Percentiles rank a stretch among this genome's conserved stretches.
Conservation (phyloP, 2,113 vertebrate genomes). For the Odocoileus hemionus region DNA sequence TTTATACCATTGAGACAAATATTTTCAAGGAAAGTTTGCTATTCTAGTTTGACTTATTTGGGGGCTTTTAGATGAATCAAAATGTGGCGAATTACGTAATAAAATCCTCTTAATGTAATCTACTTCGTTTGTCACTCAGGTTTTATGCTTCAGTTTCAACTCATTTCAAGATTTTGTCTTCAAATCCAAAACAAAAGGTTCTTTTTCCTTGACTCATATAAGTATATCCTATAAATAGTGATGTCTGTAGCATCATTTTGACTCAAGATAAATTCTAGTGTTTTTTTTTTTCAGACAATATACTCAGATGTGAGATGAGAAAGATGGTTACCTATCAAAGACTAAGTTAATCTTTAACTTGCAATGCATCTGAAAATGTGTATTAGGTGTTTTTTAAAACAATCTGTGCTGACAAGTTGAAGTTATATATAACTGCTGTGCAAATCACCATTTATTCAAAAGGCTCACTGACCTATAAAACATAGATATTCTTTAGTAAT, state of each 20-base stretch:
- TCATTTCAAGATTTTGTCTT: slow-evolving; percentile 50
- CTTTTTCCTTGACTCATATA: slow-evolving; percentile 55
- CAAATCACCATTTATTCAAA: background rate
- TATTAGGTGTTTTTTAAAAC: background rate
- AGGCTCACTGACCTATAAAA: background rate
- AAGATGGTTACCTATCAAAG: background rate
- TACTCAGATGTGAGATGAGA: background rate
- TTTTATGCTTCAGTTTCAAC: background rate
- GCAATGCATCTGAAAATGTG: background rate
- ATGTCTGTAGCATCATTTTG: background rate
- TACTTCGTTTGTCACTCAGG: background rate
- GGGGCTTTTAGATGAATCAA: background rate
- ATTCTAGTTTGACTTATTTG: background rate
- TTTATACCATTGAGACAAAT: background rate
- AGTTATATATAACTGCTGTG: background rate
- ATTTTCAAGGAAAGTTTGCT: slow-evolving; percentile 20
- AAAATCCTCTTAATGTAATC: background rate
- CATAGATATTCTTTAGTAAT: background rate
- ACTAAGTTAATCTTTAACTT: background rate
- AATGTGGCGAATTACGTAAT: background rate
- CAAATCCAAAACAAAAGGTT: slow-evolving; percentile 31
- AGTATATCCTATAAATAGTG: background rate
- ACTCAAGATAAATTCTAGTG: background rate
- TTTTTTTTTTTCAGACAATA: background rate
- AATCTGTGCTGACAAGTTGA: background rate